Conservation (phyloP, 2,888 invertebrate species). For the Dolichomitus sp. region DNA sequence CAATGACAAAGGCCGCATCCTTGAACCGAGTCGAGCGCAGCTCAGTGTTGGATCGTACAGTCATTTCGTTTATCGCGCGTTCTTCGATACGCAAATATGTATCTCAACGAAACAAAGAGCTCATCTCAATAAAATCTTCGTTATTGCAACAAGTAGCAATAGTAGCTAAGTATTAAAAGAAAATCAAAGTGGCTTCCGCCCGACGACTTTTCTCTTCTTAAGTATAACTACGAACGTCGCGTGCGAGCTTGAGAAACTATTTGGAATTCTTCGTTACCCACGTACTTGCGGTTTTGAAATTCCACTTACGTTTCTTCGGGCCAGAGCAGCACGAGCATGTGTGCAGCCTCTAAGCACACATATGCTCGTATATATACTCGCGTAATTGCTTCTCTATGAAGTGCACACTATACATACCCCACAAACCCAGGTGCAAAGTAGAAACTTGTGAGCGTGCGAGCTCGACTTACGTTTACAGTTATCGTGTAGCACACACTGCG, state of each 20-base stretch:
- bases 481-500: constrained; percentile 28
- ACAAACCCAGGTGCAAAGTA: constrained; percentile 52
- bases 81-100: constrained; percentile 7
- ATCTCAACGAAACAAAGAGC: constrained; percentile 1
- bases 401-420: not conserved
- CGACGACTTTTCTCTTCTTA: too few species aligned
- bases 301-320: constrained; percentile 9
- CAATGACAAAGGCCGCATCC: constrained; percentile 76
- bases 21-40: constrained; percentile 64
- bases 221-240: not conserved
- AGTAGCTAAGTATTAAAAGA: too few species aligned
- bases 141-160: not conserved
- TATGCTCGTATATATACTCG: not conserved
- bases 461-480: constrained; percentile 55
- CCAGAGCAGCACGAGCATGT: not conserved
- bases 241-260: not conserved
- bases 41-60: not conserved
- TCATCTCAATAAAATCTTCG: not conserved
- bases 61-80: constrained; percentile 28
- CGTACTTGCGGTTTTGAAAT: constrained; percentile 34
- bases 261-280: constrained; percentile 25
- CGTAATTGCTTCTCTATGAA: constrained; percentile 30
- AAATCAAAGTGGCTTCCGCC: too few species aligned
- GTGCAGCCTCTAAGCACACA: not conserved
- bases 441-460: constrained; percentile 30